Conservation (phyloP, 2,888 invertebrate species). For the Nomada lathburiana region DNA sequence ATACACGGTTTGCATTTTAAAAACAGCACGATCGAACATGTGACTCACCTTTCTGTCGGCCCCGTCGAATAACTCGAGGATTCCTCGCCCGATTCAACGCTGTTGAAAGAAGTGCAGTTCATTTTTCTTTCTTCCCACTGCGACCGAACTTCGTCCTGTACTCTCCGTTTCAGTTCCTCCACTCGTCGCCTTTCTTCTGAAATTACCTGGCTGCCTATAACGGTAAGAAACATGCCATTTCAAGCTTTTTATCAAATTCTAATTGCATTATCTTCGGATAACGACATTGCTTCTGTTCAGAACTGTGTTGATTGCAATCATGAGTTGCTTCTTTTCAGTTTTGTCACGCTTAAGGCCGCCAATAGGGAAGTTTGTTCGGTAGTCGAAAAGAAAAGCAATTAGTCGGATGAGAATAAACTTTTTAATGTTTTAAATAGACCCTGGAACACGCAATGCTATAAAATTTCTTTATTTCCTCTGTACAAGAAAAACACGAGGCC, state of each 20-base stretch:
- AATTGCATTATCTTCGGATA: too few species aligned
- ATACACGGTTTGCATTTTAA: not conserved
- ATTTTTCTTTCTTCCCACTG: constrained; percentile 91
- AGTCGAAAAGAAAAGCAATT: too few species aligned
- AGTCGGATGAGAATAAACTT: too few species aligned
- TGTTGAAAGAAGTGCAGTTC: constrained; percentile 88
- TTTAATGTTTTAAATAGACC: too few species aligned
- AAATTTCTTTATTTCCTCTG: too few species aligned
- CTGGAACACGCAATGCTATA: too few species aligned
- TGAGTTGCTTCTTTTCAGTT: too few species aligned
- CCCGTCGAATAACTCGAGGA: constrained; percentile 87
- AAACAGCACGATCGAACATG: not conserved
- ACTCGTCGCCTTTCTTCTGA: constrained; percentile 96
- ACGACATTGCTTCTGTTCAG: too few species aligned
- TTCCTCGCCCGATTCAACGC: constrained; percentile 87
- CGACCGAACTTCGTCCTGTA: constrained; percentile 95
- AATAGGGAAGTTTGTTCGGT: too few species aligned
- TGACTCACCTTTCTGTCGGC: constrained; percentile 85
- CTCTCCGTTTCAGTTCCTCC: constrained; percentile 92
- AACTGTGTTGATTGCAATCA: too few species aligned
- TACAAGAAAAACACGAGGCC: too few species aligned
- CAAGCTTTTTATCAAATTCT: not conserved
- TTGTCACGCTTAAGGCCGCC: too few species aligned
- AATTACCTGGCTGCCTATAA: constrained; percentile 93
- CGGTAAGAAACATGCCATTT: not conserved